A percentile compares a stretch with the other conserved stretches of the same genome.
Evolutionary conservation across 2,113 vertebrate genomes (phyloP).

Genomic region (Apteryx owenii): DNA sequence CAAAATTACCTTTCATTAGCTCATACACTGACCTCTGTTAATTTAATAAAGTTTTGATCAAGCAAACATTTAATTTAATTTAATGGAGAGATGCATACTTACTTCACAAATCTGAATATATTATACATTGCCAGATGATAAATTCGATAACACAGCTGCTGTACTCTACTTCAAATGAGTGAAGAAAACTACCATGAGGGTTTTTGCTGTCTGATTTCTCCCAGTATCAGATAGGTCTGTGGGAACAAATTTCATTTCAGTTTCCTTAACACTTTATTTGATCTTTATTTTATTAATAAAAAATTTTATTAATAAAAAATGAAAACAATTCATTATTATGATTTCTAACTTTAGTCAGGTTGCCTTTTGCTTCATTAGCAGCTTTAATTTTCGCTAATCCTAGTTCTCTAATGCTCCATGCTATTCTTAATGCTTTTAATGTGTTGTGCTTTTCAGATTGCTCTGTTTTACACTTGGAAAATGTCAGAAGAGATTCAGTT

Average conservation of each 20-base stretch:
- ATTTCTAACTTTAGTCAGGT: not conserved
- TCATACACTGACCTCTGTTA: not conserved
- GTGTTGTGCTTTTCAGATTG: not conserved
- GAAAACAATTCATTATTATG: not conserved
- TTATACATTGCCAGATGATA: not conserved
- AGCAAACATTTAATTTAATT: slow-evolving; percentile 15
- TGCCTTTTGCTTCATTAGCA: not conserved
- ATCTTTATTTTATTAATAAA: not conserved
- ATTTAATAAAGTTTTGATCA: not conserved
- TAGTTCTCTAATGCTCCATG: not conserved
- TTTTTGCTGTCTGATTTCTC: not conserved
- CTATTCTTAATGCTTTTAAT: not conserved
- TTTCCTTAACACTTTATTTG: not conserved
- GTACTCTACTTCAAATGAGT: not conserved
- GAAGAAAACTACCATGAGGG: not conserved
- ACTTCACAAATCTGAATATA: not conserved
- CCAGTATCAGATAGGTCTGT: not conserved
- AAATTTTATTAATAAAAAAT: not conserved
- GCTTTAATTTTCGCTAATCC: not conserved
- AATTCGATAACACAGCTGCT: slow-evolving; percentile 1
- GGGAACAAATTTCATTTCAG: not conserved
- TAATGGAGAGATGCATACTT: not conserved
- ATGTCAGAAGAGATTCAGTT: not conserved
- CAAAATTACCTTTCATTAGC: not conserved
- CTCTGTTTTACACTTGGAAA: not conserved